Base-by-base conservation (phyloP, 1,140 invertebrate genomes). In the Heterodera schachtii region DNA sequence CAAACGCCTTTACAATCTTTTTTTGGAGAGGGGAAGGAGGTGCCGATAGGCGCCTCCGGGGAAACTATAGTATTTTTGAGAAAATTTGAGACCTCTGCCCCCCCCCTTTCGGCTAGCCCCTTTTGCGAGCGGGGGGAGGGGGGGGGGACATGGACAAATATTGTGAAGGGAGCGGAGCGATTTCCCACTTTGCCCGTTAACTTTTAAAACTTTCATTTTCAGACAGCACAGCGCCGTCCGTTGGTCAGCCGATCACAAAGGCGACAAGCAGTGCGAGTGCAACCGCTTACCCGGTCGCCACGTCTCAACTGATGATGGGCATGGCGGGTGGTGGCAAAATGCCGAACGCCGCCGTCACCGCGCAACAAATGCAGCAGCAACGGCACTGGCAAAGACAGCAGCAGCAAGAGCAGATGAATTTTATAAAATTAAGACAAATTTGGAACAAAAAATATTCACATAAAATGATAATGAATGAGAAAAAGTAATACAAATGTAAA, bases 321-420 rank as follows among this genome's bases (percentile, higher is more conserved):
- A 64, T 13, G 11, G 16, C 13, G 13, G 16, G 16, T 31, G 31
- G 31, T 31, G 31, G 31, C 31, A 31, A 31, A 31, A 52, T 52
- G 49, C 6, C 11, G 49, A 11, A 52, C 49, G 69, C 3, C 19
- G 64, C 3, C 76, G 31, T 31, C 19, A 19, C 67, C 57, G 47
- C 69, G 21, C 70, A 71, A 57, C 47, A 52, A 43, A n/a, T 80
- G 47, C 79, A n/a, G 19, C 73, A 67, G 67, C 79, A 80, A 79
- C 41, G 47, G 57, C 75, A 74, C 16, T 80, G 69, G 73, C 43
- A 13, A 11, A 16, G 47, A 31, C 78, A 80, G 31, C 31, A 74
- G 43, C 41, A 69, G 74, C 41, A 80, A 13, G 43, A 19, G 19
- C 44, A 52, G 31, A 41, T 31, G 31, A n/a, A n/a, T n/a, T n/a